Percentiles rank a stretch among this genome's conserved stretches.
phyloP scores from a whole-genome alignment of 2,113 vertebrate species.

The Myotis brandtii region DNA sequence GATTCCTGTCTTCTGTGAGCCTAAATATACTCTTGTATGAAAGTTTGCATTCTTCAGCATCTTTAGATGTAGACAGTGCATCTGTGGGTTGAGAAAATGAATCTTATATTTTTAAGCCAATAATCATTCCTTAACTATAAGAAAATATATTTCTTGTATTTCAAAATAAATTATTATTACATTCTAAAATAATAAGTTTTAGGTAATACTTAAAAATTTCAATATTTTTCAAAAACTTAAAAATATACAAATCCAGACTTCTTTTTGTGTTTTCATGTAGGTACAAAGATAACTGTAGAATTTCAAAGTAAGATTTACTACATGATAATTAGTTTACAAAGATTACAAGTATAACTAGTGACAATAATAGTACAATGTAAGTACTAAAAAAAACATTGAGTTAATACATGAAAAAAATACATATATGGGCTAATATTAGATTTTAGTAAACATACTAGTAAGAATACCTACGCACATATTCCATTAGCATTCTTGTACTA shows the following conservation, averaged over 20 bases:
- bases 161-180: constrained; percentile 5
- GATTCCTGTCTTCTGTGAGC: background rate
- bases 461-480: background rate
- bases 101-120: background rate
- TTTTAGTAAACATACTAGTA: background rate
- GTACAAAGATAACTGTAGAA: background rate
- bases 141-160: background rate
- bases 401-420: background rate
- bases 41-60: background rate
- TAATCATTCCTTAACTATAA: background rate
- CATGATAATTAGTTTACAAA: background rate
- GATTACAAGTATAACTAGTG: background rate
- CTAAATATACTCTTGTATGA: background rate
- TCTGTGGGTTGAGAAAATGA: background rate
- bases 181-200: background rate
- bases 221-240: background rate
- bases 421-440: background rate
- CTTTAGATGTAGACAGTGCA: background rate
- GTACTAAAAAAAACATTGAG: background rate
- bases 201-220: background rate
- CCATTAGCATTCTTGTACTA: background rate
- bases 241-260: background rate
- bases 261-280: constrained; percentile 1
- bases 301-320: background rate
- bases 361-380: background rate